phyloP scores from a whole-genome alignment of 2,797 vertebrate species.

The Protosalanx chinensis region DNA sequence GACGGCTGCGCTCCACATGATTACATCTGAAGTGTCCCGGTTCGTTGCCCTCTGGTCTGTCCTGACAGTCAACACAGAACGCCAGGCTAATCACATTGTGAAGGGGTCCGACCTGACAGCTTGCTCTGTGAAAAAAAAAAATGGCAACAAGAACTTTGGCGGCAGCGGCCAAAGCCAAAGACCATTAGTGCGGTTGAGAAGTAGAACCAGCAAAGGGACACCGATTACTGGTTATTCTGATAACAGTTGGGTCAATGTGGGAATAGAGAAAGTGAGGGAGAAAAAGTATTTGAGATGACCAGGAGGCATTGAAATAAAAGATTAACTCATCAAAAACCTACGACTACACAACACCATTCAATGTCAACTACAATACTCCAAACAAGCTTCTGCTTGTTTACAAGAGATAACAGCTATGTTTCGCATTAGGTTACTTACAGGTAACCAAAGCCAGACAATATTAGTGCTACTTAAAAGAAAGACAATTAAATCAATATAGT shows the following conservation, averaged over 20 bases:
- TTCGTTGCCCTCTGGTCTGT: constrained; percentile 15
- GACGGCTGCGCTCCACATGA: constrained; percentile 39
- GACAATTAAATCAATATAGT: neutral
- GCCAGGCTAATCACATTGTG: constrained; percentile 23
- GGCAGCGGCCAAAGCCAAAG: constrained; percentile 21
- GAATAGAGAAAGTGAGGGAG: too few relatives aligned
- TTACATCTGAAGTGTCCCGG: constrained; percentile 35
- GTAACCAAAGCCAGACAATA: neutral
- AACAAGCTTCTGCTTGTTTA: constrained; percentile 8
- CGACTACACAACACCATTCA: neutral
- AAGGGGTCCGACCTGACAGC: constrained; percentile 24
- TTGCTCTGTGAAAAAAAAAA: constrained; percentile 22
- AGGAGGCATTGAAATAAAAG: constrained; percentile 1
- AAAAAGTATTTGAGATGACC: neutral
- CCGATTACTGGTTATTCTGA: too few relatives aligned
- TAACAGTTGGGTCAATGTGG: too few relatives aligned
- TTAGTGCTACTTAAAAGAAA: neutral
- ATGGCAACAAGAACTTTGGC: constrained; percentile 15
- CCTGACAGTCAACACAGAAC: constrained; percentile 36
- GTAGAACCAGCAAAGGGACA: neutral
- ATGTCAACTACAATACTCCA: too few relatives aligned
- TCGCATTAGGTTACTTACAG: neutral
- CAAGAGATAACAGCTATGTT: neutral
- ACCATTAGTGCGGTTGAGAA: constrained; percentile 14
- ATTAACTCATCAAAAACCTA: neutral